Evolutionary conservation across 2,797 vertebrate genomes (phyloP), one percentile per base, ranked within the genome.

Genomic region (Darevskia nairensis): DNA sequence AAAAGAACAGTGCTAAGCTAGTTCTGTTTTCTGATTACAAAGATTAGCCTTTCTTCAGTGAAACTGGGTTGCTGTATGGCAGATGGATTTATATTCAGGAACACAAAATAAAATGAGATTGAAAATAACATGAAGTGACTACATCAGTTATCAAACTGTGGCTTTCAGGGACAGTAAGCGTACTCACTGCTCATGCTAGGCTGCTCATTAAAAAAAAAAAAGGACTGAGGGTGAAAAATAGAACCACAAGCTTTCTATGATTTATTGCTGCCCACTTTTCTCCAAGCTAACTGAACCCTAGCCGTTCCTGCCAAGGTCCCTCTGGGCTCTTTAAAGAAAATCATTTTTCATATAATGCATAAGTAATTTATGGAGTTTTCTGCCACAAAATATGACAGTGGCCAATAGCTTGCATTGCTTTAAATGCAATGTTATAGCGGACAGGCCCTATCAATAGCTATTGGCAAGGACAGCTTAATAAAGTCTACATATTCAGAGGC

Each of bases 111-210:
- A 83, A 86, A 44, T 35, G 39, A 82, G 74, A 83, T 39, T 69
- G 80, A 89, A 89, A 86, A 82, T 71, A 82, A 86, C 66, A 78
- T 71, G 23, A 86, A 86, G 64, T 61, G 35, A 89, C 64, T 86
- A 6, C 72, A 32, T 72, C 74, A 64, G 80, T 78, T 68, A 71
- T 79, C 66, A 78, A 79, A 83, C 89, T 21, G 8, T 72, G 27
- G 89, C 80, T 86, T 71, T 77, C 74, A 78, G 66, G 50, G 64
- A 83, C 80, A 39, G 74, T 41, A 72, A 64, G 46, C 6, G 27
- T 69, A 27, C 25, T 46, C 10, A 8, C 25, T 46, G 50, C 23
- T 89, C 41, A 35, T 61, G 46, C 61, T 80, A 59, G 32, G 25
- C 27, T 69, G 44, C 32, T 80, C 68, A 77, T 82, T 89, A 69